Percentiles rank a stretch among this genome's conserved stretches.
Conservation (phyloP, 2,797 vertebrate species). For the Sebastes cheni region DNA sequence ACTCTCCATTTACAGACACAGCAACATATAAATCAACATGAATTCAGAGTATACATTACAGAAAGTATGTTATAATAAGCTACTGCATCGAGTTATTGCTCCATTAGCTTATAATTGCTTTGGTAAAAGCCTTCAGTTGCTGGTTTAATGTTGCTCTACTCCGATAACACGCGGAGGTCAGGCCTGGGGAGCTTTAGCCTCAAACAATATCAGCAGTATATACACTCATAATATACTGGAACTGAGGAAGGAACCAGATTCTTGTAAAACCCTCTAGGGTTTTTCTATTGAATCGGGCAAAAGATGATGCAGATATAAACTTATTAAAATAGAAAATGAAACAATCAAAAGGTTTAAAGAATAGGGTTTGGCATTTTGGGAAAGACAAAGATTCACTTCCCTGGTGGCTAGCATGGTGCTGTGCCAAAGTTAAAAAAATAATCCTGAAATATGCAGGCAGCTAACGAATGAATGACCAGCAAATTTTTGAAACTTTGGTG, state of each 20-base stretch:
- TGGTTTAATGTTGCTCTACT: not conserved
- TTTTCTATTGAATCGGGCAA: not conserved
- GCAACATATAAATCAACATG: not conserved
- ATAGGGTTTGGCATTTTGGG: not conserved
- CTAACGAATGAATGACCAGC: not conserved
- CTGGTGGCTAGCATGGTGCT: not conserved
- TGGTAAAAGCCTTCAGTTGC: not conserved
- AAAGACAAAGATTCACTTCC: not conserved
- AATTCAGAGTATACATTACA: not conserved
- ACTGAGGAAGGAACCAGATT: not conserved
- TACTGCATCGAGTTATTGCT: not conserved
- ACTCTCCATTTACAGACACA: conserved; percentile 9
- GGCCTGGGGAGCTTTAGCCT: not conserved
- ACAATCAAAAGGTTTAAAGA: not conserved
- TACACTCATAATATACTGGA: not conserved
- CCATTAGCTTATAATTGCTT: not conserved
- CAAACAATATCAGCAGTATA: not conserved
- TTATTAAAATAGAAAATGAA: not conserved
- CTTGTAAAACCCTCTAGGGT: not conserved
- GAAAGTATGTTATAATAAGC: not conserved
- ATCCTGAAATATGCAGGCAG: not conserved
- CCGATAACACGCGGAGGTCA: not conserved
- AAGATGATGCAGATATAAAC: not conserved
- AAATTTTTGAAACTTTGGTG: not conserved
- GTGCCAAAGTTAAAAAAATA: not conserved